A percentile compares a stretch with the other conserved stretches of the same genome.
Conservation (phyloP, 2,797 vertebrate species). For the Scolopax rusticola region DNA sequence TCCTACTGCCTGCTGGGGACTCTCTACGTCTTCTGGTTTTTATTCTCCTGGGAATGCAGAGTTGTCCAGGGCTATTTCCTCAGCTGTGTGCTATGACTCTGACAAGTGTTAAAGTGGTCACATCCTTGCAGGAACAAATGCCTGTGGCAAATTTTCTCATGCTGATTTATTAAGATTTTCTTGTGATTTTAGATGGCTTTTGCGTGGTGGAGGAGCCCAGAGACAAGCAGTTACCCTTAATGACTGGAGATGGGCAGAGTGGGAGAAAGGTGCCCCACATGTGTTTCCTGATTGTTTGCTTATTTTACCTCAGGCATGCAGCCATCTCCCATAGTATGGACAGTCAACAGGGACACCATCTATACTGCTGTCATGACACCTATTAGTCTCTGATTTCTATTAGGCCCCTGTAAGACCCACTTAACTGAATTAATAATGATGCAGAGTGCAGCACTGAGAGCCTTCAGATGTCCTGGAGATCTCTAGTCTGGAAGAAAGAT, state of each 20-base stretch:
- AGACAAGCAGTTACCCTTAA: not conserved
- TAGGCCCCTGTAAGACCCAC: not conserved
- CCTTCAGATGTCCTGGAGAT: not conserved
- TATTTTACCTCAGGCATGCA: not conserved
- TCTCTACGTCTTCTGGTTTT: constrained; percentile 24
- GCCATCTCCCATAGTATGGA: not conserved
- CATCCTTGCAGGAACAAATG: not conserved
- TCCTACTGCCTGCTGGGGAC: constrained; percentile 42
- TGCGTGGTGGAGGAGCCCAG: not conserved
- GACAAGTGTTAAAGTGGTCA: constrained; percentile 20
- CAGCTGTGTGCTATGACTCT: constrained; percentile 14
- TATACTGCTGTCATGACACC: not conserved
- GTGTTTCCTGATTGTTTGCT: not conserved
- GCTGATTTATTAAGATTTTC: constrained; percentile 48
- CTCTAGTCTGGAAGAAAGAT: not conserved
- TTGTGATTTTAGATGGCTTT: constrained; percentile 13
- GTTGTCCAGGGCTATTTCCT: constrained; percentile 18
- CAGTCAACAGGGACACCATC: not conserved
- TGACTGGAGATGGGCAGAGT: not conserved
- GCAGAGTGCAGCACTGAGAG: not conserved
- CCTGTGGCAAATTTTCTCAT: constrained; percentile 1
- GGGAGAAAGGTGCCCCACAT: not conserved
- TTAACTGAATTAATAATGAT: not conserved
- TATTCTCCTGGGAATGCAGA: not conserved
- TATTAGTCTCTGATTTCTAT: not conserved